Conservation (phyloP, 1,140 invertebrate genomes). For the Formica selysi region DNA sequence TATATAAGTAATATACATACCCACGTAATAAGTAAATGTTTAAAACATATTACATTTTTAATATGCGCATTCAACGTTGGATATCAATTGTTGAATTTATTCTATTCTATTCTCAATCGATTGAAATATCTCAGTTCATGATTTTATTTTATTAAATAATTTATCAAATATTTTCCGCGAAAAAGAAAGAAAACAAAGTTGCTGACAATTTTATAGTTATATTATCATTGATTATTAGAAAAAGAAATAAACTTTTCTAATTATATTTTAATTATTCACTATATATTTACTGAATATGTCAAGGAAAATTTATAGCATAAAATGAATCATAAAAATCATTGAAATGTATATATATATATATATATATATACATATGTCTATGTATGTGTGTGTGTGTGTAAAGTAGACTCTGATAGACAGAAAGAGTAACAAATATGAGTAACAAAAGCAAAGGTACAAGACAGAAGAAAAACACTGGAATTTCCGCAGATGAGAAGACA, state of each 20-base stretch:
- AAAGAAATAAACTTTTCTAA: background rate
- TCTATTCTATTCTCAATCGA: background rate
- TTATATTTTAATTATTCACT: background rate
- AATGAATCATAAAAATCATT: background rate
- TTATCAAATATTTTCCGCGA: background rate
- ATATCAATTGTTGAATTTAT: background rate
- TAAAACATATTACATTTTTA: background rate
- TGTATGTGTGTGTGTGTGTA: too few relatives aligned
- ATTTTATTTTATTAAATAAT: background rate
- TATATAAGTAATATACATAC: background rate
- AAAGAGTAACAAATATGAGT: constrained; percentile 21
- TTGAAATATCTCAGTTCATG: background rate
- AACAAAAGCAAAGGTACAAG: background rate
- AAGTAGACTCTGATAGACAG: constrained; percentile 4
- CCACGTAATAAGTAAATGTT: background rate
- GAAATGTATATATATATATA: background rate
- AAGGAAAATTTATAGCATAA: background rate
- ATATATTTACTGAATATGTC: background rate
- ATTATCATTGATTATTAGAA: background rate
- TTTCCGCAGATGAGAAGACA: constrained; percentile 31
- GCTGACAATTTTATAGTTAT: background rate
- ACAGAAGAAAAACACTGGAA: constrained; percentile 30
- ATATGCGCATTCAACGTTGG: background rate
- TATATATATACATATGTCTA: too few relatives aligned
- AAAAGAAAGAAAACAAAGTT: background rate